Conservation (phyloP, 1,140 invertebrate genomes). For the Nasonia vitripennis region DNA sequence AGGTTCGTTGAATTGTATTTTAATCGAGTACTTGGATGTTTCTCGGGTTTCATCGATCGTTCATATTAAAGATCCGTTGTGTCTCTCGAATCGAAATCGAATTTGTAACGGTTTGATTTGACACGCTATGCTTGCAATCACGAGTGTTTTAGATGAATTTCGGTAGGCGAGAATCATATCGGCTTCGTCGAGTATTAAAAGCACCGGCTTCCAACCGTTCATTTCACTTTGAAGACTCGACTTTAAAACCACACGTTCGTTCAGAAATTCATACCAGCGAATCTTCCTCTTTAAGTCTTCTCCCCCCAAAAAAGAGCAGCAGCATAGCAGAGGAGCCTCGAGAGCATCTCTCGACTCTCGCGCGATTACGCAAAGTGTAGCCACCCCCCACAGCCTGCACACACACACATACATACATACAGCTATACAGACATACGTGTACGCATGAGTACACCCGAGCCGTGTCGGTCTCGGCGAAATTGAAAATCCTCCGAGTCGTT, state of each 20-base stretch:
- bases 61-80: too few species aligned
- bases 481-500: slow-evolving; percentile 36
- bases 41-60: too few species aligned
- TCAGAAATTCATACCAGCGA: background rate
- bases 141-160: too few species aligned
- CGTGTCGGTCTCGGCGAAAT: slow-evolving; percentile 18
- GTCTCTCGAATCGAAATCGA: too few species aligned
- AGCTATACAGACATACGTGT: background rate
- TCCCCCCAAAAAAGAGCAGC: background rate
- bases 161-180: too few species aligned
- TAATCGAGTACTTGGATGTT: too few species aligned
- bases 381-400: background rate
- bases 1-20: too few species aligned
- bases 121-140: too few species aligned
- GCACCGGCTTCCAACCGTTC: too few species aligned
- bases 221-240: background rate
- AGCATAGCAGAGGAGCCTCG: background rate
- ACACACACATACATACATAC: background rate
- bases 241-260: background rate
- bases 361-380: slow-evolving; percentile 35
- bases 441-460: background rate
- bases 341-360: background rate
- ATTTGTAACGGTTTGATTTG: too few species aligned
- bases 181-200: too few species aligned
- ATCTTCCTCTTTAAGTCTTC: background rate